Conservation (phyloP, 2,797 vertebrate species). For the Anolis apletophallus region DNA sequence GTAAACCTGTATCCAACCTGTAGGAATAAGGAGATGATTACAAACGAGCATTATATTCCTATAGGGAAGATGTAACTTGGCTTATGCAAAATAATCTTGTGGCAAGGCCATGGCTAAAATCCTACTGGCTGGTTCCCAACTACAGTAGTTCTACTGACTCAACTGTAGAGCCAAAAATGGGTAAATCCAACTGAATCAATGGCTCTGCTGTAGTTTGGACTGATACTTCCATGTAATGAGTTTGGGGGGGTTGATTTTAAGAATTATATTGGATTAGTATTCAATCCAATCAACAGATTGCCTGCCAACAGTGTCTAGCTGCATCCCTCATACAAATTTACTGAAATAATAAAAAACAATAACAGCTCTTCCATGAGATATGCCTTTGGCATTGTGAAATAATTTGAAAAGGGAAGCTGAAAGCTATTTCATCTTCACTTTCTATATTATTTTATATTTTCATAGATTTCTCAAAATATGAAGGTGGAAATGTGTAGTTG, state of each 20-base stretch:
- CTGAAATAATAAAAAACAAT: not conserved
- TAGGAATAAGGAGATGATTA: constrained; percentile 26
- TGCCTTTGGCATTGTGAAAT: not conserved
- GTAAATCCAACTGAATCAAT: not conserved
- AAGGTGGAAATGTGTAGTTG: too few relatives aligned
- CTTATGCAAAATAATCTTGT: not conserved
- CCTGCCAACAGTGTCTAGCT: not conserved
- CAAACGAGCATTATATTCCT: not conserved
- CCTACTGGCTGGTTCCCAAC: not conserved
- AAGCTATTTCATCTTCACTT: too few relatives aligned
- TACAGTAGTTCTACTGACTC: too few relatives aligned
- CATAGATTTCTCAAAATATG: too few relatives aligned
- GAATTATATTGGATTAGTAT: not conserved
- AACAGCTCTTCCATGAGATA: not conserved
- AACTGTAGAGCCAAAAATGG: too few relatives aligned
- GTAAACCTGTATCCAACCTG: constrained; percentile 24
- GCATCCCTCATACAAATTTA: not conserved
- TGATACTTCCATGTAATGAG: not conserved
- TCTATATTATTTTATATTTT: too few relatives aligned
- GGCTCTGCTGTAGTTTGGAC: not conserved
- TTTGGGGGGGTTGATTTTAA: rapidly evolving
- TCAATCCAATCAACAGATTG: not conserved
- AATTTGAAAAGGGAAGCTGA: not conserved
- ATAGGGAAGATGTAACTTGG: not conserved
- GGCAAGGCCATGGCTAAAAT: not conserved